A percentile compares a stretch with the other conserved stretches of the same genome.
Evolutionary conservation across 2,797 vertebrate species (phyloP).

Genomic region (Falco cherrug): DNA sequence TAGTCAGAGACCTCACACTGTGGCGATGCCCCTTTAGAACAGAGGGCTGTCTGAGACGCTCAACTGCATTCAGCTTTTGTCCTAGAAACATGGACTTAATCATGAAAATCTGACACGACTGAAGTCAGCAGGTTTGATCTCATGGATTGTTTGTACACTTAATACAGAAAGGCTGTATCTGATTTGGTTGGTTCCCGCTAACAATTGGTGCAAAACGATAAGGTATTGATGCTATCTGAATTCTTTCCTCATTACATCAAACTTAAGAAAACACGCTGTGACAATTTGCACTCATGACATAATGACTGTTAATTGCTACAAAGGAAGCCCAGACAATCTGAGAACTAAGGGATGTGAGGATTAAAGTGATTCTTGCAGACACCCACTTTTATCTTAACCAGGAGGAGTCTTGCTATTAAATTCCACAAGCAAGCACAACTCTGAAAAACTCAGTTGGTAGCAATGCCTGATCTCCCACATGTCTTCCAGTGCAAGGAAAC

Average conservation of each 20-base stretch:
- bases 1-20: neutral
- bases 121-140: neutral
- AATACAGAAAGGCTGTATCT: neutral
- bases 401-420: neutral
- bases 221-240: conserved; percentile 2
- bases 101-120: neutral
- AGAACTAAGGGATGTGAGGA: neutral
- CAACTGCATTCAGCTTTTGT: fast-evolving
- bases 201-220: neutral
- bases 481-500: neutral
- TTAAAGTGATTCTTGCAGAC: neutral
- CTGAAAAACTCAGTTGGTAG: neutral
- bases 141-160: neutral
- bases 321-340: conserved; percentile 28
- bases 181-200: neutral
- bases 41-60: fast-evolving
- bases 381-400: neutral
- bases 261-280: neutral
- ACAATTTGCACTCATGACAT: conserved; percentile 12
- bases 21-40: neutral
- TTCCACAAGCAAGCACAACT: neutral
- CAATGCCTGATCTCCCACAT: neutral
- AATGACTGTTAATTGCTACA: neutral
- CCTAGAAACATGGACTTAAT: conserved; percentile 14
- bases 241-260: conserved; percentile 34